Percentiles rank a stretch among this genome's conserved stretches.
phyloP scores from a whole-genome alignment of 2,113 vertebrate genomes.

The Clupea harengus region DNA sequence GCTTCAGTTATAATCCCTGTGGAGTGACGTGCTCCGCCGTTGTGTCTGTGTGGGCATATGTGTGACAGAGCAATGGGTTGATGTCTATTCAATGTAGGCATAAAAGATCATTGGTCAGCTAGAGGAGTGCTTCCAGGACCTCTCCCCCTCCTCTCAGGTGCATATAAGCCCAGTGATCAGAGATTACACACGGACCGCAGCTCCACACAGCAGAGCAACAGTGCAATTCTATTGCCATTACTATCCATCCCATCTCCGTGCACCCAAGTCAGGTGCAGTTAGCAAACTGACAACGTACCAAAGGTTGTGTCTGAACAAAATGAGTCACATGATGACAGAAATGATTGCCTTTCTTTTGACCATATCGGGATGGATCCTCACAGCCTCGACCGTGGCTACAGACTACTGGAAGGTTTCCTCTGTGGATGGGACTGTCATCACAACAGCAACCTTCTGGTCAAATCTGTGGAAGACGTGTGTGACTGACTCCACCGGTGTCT shows the following conservation, averaged over 20 bases:
- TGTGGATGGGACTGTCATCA: constrained; percentile 85
- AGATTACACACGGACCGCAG: constrained; percentile 15
- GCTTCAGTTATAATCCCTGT: constrained; percentile 45
- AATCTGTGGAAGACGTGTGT: constrained; percentile 87
- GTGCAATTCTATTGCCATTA: not conserved
- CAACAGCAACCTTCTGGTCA: constrained; percentile 84
- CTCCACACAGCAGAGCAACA: not conserved
- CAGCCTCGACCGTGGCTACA: constrained; percentile 80
- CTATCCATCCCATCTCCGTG: no score
- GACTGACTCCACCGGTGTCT: constrained; percentile 84
- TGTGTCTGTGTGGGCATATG: constrained; percentile 38
- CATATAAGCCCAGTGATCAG: constrained; percentile 42
- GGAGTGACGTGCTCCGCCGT: constrained; percentile 57
- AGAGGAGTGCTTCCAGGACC: constrained; percentile 43
- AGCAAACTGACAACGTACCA: not conserved
- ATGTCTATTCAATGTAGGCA: constrained; percentile 37
- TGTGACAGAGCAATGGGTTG: constrained; percentile 30
- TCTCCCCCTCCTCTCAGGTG: constrained; percentile 48
- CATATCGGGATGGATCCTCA: constrained; percentile 79
- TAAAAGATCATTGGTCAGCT: constrained; percentile 49
- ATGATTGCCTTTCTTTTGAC: constrained; percentile 77
- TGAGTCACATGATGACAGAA: constrained; percentile 75
- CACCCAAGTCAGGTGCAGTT: not conserved
- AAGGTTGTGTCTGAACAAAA: constrained; percentile 40
- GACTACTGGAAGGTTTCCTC: constrained; percentile 87